phyloP scores from a whole-genome alignment of 2,888 invertebrate species.

The Eupithecia insigniata region DNA sequence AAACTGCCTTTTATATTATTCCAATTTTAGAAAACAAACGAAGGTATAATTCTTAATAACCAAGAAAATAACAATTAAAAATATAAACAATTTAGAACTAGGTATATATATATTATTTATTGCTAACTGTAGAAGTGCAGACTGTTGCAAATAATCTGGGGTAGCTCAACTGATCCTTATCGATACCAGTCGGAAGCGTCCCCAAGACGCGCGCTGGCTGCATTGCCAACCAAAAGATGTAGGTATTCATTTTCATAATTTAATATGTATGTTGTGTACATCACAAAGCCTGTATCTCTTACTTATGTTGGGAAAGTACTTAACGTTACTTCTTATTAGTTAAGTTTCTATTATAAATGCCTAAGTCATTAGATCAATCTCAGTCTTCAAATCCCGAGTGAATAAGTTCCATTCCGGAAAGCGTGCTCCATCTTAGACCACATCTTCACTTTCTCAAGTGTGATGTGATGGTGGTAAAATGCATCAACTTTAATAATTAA shows the following conservation, averaged over 20 bases:
- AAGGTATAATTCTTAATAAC: not conserved
- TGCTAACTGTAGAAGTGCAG: not conserved
- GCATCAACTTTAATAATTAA: too few species aligned
- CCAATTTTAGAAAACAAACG: not conserved
- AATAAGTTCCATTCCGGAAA: too few species aligned
- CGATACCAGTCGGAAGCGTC: not conserved
- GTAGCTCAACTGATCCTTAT: not conserved
- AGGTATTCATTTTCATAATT: not conserved
- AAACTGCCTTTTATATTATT: not conserved
- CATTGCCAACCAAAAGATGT: not conserved
- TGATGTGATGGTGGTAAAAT: too few species aligned
- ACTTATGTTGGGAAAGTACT: not conserved
- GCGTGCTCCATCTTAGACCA: too few species aligned
- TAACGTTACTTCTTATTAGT: too few species aligned
- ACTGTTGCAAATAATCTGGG: not conserved
- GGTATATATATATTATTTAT: too few species aligned
- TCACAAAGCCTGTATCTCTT: not conserved
- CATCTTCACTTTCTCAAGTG: too few species aligned
- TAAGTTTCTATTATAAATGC: too few species aligned
- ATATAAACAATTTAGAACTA: not conserved
- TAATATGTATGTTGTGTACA: not conserved
- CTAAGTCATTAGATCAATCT: too few species aligned
- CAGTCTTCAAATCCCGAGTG: too few species aligned
- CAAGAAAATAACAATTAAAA: not conserved
- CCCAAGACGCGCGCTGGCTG: not conserved